These are phyloP conservation scores for Ramphastos sulfuratus DNA, from an alignment of 2,113 vertebrate genomes.

Conservation along the genomic window DNA sequence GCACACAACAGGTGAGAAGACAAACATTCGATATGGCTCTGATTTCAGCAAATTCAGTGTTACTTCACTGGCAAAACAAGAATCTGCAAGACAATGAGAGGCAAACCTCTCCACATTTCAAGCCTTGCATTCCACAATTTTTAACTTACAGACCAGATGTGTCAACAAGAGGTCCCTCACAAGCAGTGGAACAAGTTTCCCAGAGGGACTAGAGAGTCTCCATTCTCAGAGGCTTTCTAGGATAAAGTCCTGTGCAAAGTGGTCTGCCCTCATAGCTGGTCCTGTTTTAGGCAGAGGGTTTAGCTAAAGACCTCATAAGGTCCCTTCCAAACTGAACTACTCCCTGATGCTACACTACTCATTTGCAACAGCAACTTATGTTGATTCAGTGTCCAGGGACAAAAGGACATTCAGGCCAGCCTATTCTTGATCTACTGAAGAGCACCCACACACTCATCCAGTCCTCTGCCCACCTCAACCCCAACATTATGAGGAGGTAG, in stretches of 20 bases:
- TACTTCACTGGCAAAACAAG: neutral
- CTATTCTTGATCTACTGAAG: neutral
- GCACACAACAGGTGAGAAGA: neutral
- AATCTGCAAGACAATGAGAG: neutral
- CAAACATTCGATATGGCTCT: neutral
- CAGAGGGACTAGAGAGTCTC: neutral
- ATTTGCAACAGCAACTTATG: neutral
- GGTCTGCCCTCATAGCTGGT: neutral
- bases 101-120: neutral
- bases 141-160: neutral
- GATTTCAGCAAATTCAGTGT: neutral
- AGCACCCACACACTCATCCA: neutral
- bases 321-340: neutral
- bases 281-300: neutral
- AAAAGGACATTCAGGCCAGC: neutral
- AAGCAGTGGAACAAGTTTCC: neutral
- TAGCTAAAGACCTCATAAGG: neutral
- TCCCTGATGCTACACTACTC: fast-evolving
- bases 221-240: neutral
- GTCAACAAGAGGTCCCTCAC: too few relatives aligned
- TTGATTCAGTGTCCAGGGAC: neutral
- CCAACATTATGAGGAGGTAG: neutral
- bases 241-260: neutral
- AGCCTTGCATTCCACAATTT: neutral
- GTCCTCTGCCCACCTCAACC: neutral